A percentile compares a stretch with the other conserved stretches of the same genome.
These are phyloP conservation scores for Crotophaga sulcirostris DNA, from an alignment of 2,113 vertebrate species.

Conservation along the genomic window DNA sequence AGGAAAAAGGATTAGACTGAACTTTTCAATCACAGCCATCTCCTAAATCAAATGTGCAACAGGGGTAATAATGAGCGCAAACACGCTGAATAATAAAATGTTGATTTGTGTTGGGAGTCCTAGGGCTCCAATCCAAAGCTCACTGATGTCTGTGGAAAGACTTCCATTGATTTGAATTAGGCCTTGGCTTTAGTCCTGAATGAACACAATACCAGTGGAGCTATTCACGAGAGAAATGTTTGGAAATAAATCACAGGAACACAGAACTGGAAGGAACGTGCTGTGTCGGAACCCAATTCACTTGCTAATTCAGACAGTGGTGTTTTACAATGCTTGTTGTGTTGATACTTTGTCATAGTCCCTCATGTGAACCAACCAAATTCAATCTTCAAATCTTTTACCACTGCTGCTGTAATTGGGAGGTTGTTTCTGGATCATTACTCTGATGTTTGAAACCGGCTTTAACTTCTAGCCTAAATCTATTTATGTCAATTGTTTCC, in stretches of 20 bases:
- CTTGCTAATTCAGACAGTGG: conserved; percentile 8
- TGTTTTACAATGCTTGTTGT: background rate
- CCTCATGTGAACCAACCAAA: background rate
- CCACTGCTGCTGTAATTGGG: background rate
- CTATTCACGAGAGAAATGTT: conserved; percentile 19
- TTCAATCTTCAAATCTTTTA: background rate
- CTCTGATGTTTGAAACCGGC: background rate
- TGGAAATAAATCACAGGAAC: conserved; percentile 35
- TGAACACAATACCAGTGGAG: conserved; percentile 24
- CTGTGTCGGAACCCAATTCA: background rate
- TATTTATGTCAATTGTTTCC: background rate
- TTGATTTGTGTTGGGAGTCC: conserved; percentile 1
- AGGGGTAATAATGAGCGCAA: conserved; percentile 27
- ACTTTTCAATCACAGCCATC: conserved; percentile 45
- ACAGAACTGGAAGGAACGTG: background rate
- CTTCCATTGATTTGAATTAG: conserved; percentile 31
- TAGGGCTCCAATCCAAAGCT: conserved; percentile 34
- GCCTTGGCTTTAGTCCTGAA: conserved; percentile 47
- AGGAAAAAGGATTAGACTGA: conserved; percentile 28
- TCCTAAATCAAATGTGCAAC: conserved; percentile 28
- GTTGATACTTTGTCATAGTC: background rate
- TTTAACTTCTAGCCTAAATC: background rate
- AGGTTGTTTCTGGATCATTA: background rate
- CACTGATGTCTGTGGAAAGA: conserved; percentile 2
- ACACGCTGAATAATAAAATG: conserved; percentile 26